A percentile compares a stretch with the other conserved stretches of the same genome.
These are phyloP conservation scores for Zaprionus inermis DNA, from an alignment of 1,140 invertebrate species.

Conservation along the genomic window DNA sequence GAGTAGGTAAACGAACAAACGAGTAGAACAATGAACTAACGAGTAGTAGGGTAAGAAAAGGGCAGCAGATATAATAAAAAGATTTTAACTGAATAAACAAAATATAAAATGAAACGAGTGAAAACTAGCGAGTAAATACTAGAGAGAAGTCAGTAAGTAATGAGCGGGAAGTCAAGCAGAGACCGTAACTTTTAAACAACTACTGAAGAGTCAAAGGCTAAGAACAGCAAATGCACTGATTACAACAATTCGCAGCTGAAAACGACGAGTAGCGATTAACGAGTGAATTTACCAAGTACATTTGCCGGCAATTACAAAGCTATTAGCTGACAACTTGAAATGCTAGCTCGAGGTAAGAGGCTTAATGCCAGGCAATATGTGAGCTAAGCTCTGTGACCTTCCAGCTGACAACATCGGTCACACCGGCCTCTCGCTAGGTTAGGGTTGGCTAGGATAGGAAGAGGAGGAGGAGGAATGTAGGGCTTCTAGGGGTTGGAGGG, in stretches of 20 bases:
- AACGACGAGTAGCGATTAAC: slow-evolving; percentile 2
- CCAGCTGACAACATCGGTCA: slow-evolving; percentile 36
- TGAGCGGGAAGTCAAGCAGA: too few species aligned
- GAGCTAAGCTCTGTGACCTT: slow-evolving; percentile 34
- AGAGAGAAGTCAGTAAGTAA: background rate
- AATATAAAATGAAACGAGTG: background rate
- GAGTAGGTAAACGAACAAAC: background rate
- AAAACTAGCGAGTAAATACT: background rate
- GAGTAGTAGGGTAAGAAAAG: too few species aligned
- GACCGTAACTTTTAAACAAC: too few species aligned
- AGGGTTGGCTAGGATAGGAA: background rate
- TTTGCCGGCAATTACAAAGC: slow-evolving; percentile 27
- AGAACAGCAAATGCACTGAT: background rate
- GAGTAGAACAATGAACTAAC: background rate
- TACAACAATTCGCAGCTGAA: background rate
- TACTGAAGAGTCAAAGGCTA: background rate
- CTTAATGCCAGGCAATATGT: slow-evolving; percentile 27
- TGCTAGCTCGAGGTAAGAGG: slow-evolving; percentile 13
- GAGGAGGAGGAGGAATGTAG: too few species aligned
- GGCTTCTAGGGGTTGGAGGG: background rate
- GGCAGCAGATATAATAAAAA: too few species aligned
- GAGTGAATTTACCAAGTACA: slow-evolving; percentile 9
- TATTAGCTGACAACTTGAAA: slow-evolving; percentile 33
- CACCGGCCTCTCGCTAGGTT: background rate
- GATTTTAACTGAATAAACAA: too few species aligned